Evolutionary conservation across 1,140 invertebrate species (phyloP), one percentile per base, ranked within the genome.

Genomic region (Diachasmimorpha longicaudata): DNA sequence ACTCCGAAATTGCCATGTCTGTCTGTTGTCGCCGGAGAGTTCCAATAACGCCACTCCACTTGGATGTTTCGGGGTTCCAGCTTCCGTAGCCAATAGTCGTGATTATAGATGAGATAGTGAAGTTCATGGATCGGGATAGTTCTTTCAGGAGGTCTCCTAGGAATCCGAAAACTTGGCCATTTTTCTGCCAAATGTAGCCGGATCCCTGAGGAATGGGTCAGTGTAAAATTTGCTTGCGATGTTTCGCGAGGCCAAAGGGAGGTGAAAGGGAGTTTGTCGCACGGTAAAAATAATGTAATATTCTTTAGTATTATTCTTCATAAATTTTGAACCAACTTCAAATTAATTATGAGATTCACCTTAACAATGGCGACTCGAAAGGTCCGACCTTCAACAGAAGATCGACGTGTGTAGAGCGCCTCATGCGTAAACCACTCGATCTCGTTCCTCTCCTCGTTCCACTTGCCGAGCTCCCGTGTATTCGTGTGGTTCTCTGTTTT

Each of bases 1-100:
- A 82, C 21, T 85, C 84, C 1, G 78, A 78, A 0, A 79, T 76
- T 0, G 80, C 83, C 0, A 87, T 21, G 10, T 86, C 83, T 0
- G 76, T 79, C 42, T 79, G 58, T 4, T 72, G n/a, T 6, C 37
- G 23, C 1, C 58, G 67, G 4, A 87, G 23, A 14, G 74, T 70
- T 8, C 80, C 81, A 0, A 87, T 77, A 72, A 82, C 78, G 0
- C 85, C 86, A 0, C 78, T 80, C 86, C 85, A 87, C 4, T 10
- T 74, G 8, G 72, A 19, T 1, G 70, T 21, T 0, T 74, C 58
- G 3, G 73, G 11, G 16, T 78, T 76, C 73, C 75, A 83, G 1
- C 42, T 76, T 0, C 85, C 85, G 52, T 80, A 84, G 31, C 13
- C 66, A 13, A 71, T 19, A 8, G 74, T 48, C 4, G 39, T 13